Evolutionary conservation across 2,888 invertebrate genomes (phyloP).

Genomic region (Pristionchus exspectatus): DNA sequence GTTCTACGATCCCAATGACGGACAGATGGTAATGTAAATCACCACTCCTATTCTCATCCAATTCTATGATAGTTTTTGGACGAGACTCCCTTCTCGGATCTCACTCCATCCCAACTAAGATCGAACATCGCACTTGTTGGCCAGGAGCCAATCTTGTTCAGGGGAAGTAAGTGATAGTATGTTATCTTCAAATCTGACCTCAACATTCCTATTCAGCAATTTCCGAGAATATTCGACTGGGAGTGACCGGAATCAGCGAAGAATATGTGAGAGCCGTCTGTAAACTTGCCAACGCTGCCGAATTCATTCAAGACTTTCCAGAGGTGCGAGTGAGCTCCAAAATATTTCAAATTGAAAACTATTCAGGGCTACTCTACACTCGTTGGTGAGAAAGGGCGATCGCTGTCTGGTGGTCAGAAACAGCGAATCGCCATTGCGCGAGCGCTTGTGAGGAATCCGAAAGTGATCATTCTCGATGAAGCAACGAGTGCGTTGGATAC

Average conservation of each 20-base stretch:
- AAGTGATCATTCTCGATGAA: conserved; percentile 30
- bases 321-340: not conserved
- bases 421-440: conserved; percentile 34
- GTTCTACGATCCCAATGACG: conserved; percentile 87
- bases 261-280: conserved; percentile 76
- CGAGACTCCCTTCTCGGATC: conserved; percentile 83
- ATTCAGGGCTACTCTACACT: not conserved
- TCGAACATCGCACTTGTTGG: conserved; percentile 91
- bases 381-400: conserved; percentile 13
- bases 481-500: conserved; percentile 34
- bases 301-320: conserved; percentile 77
- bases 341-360: not conserved
- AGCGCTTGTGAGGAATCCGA: conserved; percentile 23
- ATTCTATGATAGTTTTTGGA: conserved; percentile 68
- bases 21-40: conserved; percentile 82
- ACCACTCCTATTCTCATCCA: not conserved
- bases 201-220: too few species aligned
- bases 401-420: conserved; percentile 21
- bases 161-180: not conserved
- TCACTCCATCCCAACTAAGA: conserved; percentile 85
- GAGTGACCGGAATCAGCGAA: conserved; percentile 57
- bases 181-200: not conserved
- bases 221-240: conserved; percentile 4
- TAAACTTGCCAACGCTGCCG: conserved; percentile 78
- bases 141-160: conserved; percentile 93